Evolutionary conservation across 2,888 invertebrate species (phyloP).

Genomic region (Euspilapteryx auroguttella): DNA sequence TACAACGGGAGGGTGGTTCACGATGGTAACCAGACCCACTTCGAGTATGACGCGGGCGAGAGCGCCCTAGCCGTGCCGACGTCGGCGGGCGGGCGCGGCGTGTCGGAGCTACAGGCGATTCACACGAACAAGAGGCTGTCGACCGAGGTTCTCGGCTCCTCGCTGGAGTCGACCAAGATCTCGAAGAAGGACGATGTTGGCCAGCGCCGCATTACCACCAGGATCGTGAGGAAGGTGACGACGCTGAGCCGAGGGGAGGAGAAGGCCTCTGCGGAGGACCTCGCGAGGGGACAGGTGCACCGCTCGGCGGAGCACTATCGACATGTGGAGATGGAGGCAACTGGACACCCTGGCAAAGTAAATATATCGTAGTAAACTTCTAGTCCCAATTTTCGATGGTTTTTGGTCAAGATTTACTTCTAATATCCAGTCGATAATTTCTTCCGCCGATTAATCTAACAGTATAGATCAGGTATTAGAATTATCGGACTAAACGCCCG

Average conservation of each 20-base stretch:
- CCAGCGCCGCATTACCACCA: slow-evolving; percentile 80
- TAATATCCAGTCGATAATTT: too few relatives aligned
- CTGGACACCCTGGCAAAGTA: slow-evolving; percentile 68
- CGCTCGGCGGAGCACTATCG: slow-evolving; percentile 60
- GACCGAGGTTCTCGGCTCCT: slow-evolving; percentile 83
- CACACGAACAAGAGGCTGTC: slow-evolving; percentile 81
- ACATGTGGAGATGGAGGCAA: slow-evolving; percentile 57
- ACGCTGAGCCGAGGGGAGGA: slow-evolving; percentile 87
- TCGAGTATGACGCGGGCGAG: slow-evolving; percentile 44
- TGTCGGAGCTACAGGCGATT: slow-evolving; percentile 71
- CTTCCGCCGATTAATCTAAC: too few relatives aligned
- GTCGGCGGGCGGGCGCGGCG: slow-evolving; percentile 40
- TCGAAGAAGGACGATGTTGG: slow-evolving; percentile 79
- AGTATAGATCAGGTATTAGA: too few relatives aligned
- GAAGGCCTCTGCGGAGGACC: slow-evolving; percentile 70
- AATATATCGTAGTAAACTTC: slow-evolving; percentile 38
- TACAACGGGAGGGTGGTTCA: slow-evolving; percentile 49
- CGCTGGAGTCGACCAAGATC: slow-evolving; percentile 81
- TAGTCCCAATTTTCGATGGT: too few relatives aligned
- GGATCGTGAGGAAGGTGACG: slow-evolving; percentile 86
- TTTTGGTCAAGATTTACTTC: too few relatives aligned
- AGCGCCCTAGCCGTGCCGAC: slow-evolving; percentile 41
- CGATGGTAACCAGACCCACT: slow-evolving; percentile 54
- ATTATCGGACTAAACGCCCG: too few relatives aligned
- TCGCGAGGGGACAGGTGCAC: slow-evolving; percentile 64